Evolutionary conservation across 1,140 invertebrate species (phyloP).

Genomic region (Zaprionus kolodkinae): DNA sequence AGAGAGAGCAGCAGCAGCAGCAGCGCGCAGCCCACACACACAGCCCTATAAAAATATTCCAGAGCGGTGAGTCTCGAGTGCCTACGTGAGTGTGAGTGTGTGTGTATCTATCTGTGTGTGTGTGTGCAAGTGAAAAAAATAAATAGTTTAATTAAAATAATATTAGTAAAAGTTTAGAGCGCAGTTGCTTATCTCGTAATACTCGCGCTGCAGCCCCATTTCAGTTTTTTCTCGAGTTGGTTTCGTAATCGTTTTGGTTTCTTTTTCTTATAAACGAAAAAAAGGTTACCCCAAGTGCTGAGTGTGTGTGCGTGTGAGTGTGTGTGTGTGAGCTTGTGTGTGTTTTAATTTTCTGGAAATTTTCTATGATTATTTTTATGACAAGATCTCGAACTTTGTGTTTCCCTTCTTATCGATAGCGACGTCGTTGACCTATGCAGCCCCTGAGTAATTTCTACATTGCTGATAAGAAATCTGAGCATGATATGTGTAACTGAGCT

Average conservation of each 20-base stretch:
- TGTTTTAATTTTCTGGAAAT: slow-evolving; percentile 20
- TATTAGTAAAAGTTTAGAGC: not conserved
- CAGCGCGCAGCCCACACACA: slow-evolving; percentile 57
- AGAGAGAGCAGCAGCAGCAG: slow-evolving; percentile 43
- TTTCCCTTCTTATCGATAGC: slow-evolving; percentile 19
- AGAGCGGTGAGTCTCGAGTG: slow-evolving; percentile 67
- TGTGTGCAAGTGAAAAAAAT: slow-evolving; percentile 31
- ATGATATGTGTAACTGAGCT: slow-evolving; percentile 23
- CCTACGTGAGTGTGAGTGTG: slow-evolving; percentile 11
- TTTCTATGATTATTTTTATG: slow-evolving; percentile 42
- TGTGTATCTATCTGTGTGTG: slow-evolving; percentile 12
- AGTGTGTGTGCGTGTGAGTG: slow-evolving; percentile 15
- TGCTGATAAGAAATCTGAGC: slow-evolving; percentile 50
- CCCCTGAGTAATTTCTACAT: not conserved
- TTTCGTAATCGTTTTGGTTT: slow-evolving; percentile 64
- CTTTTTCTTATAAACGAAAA: not conserved
- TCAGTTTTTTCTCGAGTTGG: slow-evolving; percentile 21
- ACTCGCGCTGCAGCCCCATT: slow-evolving; percentile 27
- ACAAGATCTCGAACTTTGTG: slow-evolving; percentile 41
- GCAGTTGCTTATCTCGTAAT: slow-evolving; percentile 37
- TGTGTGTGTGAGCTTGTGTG: slow-evolving; percentile 32
- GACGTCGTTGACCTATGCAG: slow-evolving; percentile 66
- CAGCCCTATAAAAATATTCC: slow-evolving; percentile 63
- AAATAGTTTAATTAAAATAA: slow-evolving; percentile 15
- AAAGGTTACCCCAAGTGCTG: slow-evolving; percentile 48